Percentiles rank a stretch among this genome's conserved stretches.
Conservation (phyloP, 2,888 invertebrate species). For the Spisula solida region DNA sequence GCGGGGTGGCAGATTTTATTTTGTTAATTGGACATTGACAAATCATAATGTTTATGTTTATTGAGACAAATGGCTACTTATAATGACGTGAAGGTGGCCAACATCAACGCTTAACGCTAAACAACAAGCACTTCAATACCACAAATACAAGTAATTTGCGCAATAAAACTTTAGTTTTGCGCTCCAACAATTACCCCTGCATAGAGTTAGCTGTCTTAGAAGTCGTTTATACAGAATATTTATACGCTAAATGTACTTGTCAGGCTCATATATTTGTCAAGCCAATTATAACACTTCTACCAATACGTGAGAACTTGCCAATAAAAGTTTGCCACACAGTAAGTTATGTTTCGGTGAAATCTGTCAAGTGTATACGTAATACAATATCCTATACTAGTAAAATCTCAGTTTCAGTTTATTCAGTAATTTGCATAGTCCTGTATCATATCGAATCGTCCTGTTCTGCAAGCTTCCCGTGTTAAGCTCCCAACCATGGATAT, state of each 20-base stretch:
- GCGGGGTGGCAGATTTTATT: neutral
- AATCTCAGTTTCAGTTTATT: too few species aligned
- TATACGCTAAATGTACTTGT: neutral
- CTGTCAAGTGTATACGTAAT: neutral
- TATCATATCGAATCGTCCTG: too few species aligned
- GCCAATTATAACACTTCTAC: neutral
- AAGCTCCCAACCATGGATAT: too few species aligned
- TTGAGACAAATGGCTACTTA: neutral
- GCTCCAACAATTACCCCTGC: neutral
- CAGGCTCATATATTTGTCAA: neutral
- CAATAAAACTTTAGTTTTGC: conserved; percentile 4
- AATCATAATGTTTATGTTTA: conserved; percentile 14
- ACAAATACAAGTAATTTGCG: neutral
- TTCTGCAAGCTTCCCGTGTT: too few species aligned
- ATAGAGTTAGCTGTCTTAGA: neutral
- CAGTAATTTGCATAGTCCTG: too few species aligned
- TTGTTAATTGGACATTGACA: conserved; percentile 18
- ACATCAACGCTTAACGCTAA: neutral
- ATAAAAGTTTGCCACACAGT: neutral
- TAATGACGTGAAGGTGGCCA: neutral
- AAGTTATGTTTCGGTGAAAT: neutral
- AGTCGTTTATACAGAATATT: neutral
- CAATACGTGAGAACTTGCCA: neutral
- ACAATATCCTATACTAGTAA: too few species aligned
- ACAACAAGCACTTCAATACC: neutral